Evolutionary conservation across 2,113 vertebrate genomes (phyloP).

Genomic region (Panthera uncia): DNA sequence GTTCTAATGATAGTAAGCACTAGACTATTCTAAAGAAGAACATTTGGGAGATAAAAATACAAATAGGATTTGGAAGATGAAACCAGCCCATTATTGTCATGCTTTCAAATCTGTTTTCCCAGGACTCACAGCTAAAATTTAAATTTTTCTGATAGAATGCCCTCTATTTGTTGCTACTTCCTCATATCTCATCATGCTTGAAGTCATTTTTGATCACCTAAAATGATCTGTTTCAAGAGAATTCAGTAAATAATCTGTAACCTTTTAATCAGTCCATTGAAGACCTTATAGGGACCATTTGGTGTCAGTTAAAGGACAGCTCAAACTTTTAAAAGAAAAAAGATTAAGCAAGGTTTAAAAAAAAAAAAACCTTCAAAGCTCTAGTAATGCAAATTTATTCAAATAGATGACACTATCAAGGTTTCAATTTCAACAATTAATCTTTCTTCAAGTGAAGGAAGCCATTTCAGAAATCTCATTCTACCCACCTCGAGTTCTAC

Average conservation of each 20-base stretch:
- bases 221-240: neutral
- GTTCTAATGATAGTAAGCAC: neutral
- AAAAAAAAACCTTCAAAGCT: neutral
- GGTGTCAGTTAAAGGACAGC: neutral
- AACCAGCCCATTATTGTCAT: neutral
- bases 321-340: neutral
- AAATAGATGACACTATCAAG: neutral
- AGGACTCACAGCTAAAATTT: neutral
- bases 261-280: neutral
- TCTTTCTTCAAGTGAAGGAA: neutral
- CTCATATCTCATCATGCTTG: neutral
- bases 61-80: neutral
- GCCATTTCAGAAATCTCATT: neutral
- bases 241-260: neutral
- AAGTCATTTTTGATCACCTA: neutral
- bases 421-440: neutral
- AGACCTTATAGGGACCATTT: neutral
- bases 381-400: slow-evolving; percentile 3
- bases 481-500: neutral
- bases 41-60: neutral
- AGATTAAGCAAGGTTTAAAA: neutral
- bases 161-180: neutral
- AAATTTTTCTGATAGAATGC: neutral
- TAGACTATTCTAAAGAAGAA: neutral
- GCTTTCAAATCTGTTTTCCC: neutral